Base-by-base conservation (phyloP, 1,140 invertebrate species). In the Pseudomyrmex sp. region DNA sequence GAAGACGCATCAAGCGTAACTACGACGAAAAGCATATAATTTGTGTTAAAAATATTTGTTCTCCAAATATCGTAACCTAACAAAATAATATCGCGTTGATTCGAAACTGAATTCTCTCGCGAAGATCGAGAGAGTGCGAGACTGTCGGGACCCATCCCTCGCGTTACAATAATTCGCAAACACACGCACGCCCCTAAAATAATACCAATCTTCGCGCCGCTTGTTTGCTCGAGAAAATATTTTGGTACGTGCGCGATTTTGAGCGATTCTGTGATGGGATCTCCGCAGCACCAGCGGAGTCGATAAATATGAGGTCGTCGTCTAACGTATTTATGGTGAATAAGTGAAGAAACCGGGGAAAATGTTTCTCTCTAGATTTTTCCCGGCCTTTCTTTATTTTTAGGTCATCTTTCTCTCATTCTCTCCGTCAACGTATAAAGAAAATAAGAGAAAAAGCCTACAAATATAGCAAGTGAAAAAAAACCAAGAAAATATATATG, bases 261-360 rank as follows among this genome's bases (percentile, higher is more conserved):
- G 46, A 72, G 46, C 68, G 68, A 82, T 73, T 82, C 59, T 62
- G 77, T 20, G 58, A 74, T 52, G 69, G 20, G n/a, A 61, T 35
- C 66, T 20, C 66, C 48, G 44, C 54, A 50, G 44, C 35, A 4
- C 35, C 4, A 70, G 35, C 50, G 61, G 58, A 82, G 68, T 26
- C 48, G 46, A 73, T 73, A 82, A 74, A 82, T 74, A 74, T 23
- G 69, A 72, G 46, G 5, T 35, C 35, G 68, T 59, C 3, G 79
- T 74, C 56, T 50, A 82, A 82, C 48, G 69, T 82, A 74, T 82
- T 82, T 82, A 82, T 74, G 79, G 70, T 82, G 44, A 73, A 82
- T 69, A 74, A 82, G 59, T 72, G 69, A 48, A 74, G 69, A 23
- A 59, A 50, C 44, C 44, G 48, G 35, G 46, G 69, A 82, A 50